Base-by-base conservation (phyloP, 2,797 vertebrate species). In the Micropoecilia bifurca region DNA sequence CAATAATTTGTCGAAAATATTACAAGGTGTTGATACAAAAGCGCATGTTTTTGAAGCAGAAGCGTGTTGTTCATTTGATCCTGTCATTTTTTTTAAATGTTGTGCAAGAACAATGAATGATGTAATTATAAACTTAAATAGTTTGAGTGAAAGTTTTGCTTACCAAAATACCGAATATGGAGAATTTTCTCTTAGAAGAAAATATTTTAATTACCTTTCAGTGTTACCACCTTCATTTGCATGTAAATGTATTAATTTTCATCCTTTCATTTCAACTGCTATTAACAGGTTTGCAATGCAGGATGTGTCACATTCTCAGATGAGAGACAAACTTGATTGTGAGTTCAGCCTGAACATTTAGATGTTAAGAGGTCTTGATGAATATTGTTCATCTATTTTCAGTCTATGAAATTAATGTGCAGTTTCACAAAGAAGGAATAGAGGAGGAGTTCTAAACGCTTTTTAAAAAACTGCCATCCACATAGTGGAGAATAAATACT, bases 241-340 rank as follows among this genome's bases (percentile, higher is more conserved):
- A 48, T 73, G 8, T 47, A 22, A 48, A 50, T 33, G 18, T 50
- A 33, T 48, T 73, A 43, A 10, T 63, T 30, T 81, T 43, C 39
- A 69, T 69, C 39, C 22, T 25, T 43, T 69, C 12, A 13, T 43
- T 69, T 45, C 22, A 2, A 39, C 39, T 25, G 39, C 39, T 43
- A 10, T n/a, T 13, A 69, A 69, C 66, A 25, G 39, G 66, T 43
- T 69, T 69, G 22, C 10, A 43, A 43, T 69, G 41, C 66, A 69
- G 22, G 22, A 69, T 69, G 30, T 63, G 66, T n/a, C 66, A 43
- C 13, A 41, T 69, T 43, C 39, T 6, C 22, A 25, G 39, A 43
- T 69, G 39, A 68, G 36, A 41, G 66, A 22, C 36, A 68, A 41
- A 68, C 36, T 66, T 66, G 33, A 68, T 68, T 68, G 39, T 69